Base-by-base conservation (phyloP, 2,888 invertebrate species). In the Polydrusus tereticollis region DNA sequence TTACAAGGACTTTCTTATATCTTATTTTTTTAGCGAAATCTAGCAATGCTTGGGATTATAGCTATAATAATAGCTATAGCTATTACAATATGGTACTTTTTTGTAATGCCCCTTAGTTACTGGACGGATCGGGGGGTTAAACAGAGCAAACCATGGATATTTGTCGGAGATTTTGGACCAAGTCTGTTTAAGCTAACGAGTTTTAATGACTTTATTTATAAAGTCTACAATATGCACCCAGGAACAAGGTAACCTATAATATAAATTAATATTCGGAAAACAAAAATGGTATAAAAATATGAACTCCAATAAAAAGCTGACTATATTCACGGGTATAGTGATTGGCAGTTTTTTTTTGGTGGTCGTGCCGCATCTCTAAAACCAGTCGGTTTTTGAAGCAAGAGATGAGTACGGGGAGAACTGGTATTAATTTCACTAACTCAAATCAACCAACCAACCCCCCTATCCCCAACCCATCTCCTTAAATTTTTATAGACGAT, bases 231-330 rank as follows among this genome's bases (percentile, higher is more conserved):
- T 18, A 59, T 59, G 41, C 57, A 47, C 63, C 77, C 78, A 23
- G 68, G 69, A n/a, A 33, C 59, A 21, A 80, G 80, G 79, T 78
- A 69, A 73, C n/a, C n/a, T n/a, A n/a, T n/a, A n/a, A n/a, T n/a
- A n/a, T n/a, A n/a, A n/a, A n/a, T n/a, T n/a, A n/a, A n/a, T n/a
- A n/a, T n/a, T n/a, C n/a, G n/a, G n/a, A n/a, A n/a, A n/a, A n/a
- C n/a, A n/a, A n/a, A n/a, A n/a, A n/a, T n/a, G n/a, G 63, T 33
- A 52, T 1, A 36, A 4, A 29, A 5, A 29, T 29, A 29, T 29
- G 29, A 5, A 29, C 4, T 29, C 29, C 29, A 29, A 29, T 7
- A 29, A 5, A 29, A 29, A 29, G 7, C 7, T 29, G 29, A n/a
- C n/a, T n/a, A n/a, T n/a, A n/a, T n/a, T n/a, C n/a, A n/a, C n/a